Evolutionary conservation across 2,888 invertebrate genomes (phyloP), one percentile per base, ranked within the genome.

Genomic region (Acholoe squamosa): DNA sequence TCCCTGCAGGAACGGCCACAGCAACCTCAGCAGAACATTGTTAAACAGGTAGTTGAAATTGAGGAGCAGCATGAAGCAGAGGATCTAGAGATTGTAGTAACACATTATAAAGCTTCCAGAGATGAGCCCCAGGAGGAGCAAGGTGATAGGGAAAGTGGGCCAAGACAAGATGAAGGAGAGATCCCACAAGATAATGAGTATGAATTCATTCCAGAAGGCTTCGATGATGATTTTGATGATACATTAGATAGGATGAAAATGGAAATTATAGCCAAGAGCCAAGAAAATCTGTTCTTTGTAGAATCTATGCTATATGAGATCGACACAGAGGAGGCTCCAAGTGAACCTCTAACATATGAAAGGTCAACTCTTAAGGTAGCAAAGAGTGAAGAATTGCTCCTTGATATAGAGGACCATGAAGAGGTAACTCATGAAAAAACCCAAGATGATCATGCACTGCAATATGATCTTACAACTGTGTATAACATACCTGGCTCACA

Each of bases 241-340:
- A 43, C 33, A 5, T 34, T 80, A 33, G 80, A 80, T 19, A 80
- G 43, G 19, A 25, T 80, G 80, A 80, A 80, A 19, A 80, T 34
- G 80, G 80, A 80, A 34, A 54, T 51, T 1, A n/a, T 54, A 5
- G 28, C 86, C 5, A 86, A 86, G 28, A 86, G 86, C 31, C 86
- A 86, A 28, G 86, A 86, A 52, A 52, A 86, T 86, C 52, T 86
- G 28, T 33, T 54, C 33, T 86, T 86, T 86, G 86, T 86, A 25
- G 84, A 84, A 19, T 25, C 51, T 10, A 19, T 28, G n/a, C n/a
- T 84, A 1, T 84, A 84, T 31, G 54, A 54, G 28, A 52, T 51
- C 1, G 52, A 51, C 28, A 54, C 56, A 31, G 86, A 86, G 28
- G 54, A 86, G 25, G 56, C 54, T 0, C 86, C 86, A 54, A 54